Conservation (phyloP, 2,888 invertebrate species). For the Pseudanteris insignis region DNA sequence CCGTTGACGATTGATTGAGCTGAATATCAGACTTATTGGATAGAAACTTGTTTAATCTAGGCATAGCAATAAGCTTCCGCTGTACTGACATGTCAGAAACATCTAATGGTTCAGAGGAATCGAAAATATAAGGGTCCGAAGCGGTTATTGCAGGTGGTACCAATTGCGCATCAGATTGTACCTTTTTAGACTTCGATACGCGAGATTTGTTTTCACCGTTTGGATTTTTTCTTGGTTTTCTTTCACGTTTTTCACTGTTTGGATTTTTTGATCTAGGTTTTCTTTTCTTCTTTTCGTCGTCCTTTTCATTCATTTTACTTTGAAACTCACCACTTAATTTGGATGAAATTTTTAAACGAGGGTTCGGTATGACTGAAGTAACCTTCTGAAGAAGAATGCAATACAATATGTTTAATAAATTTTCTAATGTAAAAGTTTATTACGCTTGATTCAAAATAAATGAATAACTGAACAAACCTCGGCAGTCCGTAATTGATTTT, state of each 20-base stretch:
- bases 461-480: no score
- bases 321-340: no score
- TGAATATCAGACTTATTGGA: conserved; percentile 36
- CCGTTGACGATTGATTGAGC: no score
- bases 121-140: conserved; percentile 18
- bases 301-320: conserved; percentile 7
- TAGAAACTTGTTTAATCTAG: conserved; percentile 48
- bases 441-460: no score
- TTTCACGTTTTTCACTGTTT: conserved; percentile 19
- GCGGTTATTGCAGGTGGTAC: neutral
- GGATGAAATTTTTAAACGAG: no score
- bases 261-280: conserved; percentile 52
- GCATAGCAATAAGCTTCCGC: conserved; percentile 56
- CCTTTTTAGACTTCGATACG: conserved; percentile 57
- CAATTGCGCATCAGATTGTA: neutral
- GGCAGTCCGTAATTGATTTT: no score
- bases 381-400: no score
- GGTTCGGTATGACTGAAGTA: no score
- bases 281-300: conserved; percentile 51
- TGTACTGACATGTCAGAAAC: conserved; percentile 59
- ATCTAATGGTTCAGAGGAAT: conserved; percentile 50
- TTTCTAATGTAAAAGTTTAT: no score
- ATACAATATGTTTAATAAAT: no score
- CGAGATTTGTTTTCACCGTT: conserved; percentile 54
- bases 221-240: conserved; percentile 43